Evolutionary conservation across 30 jellyfish, hydroid and myxozoan species (phyloP).

Genomic region (Pelagia noctiluca): DNA sequence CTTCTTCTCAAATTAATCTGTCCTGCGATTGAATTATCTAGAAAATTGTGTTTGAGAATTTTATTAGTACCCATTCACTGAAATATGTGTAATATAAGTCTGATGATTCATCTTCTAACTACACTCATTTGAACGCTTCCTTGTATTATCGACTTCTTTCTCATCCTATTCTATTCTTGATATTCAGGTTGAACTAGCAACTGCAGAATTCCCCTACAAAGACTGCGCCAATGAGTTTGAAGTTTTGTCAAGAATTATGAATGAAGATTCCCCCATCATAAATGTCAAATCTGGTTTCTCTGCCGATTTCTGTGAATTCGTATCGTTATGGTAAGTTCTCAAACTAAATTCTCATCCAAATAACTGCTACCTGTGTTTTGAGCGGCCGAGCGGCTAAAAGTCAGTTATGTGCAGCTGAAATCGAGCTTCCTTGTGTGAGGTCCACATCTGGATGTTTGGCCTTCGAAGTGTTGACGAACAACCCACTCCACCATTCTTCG

Average conservation of each 20-base stretch:
- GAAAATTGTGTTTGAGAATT: too few species aligned
- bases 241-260: slow-evolving; percentile 74
- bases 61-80: too few species aligned
- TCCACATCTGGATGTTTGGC: neutral
- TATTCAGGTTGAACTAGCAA: slow-evolving; percentile 79
- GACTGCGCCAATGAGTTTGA: slow-evolving; percentile 80
- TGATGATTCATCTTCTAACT: too few species aligned
- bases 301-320: neutral
- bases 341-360: neutral
- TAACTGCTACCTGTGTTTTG: neutral
- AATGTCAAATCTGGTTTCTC: slow-evolving; percentile 2
- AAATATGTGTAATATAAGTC: too few species aligned
- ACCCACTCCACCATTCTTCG: neutral
- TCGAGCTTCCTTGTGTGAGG: neutral
- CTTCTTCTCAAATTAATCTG: too few species aligned
- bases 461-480: neutral
- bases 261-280: slow-evolving; percentile 69
- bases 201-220: slow-evolving; percentile 84
- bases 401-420: neutral
- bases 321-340: neutral
- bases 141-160: too few species aligned
- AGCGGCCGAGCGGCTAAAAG: neutral
- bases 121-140: too few species aligned
- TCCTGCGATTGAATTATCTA: too few species aligned
- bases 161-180: neutral